phyloP scores from a whole-genome alignment of 1,140 invertebrate genomes.

The Ganaspis sp. region DNA sequence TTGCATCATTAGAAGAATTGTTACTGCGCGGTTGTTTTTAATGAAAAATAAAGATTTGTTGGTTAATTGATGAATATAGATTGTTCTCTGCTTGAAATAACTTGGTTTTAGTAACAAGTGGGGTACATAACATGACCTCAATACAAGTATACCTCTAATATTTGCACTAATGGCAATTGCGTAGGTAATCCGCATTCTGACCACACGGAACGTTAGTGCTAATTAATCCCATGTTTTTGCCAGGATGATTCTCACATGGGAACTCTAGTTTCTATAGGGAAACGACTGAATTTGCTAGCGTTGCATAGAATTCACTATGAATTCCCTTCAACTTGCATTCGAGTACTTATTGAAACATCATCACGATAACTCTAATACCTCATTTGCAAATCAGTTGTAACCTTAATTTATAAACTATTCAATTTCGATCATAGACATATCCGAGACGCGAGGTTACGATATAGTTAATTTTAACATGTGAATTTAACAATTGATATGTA shows the following conservation, averaged over 20 bases:
- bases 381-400: neutral
- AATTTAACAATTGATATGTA: no score
- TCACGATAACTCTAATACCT: neutral
- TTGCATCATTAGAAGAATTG: no score
- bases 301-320: neutral
- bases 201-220: conserved; percentile 19
- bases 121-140: neutral
- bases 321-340: neutral
- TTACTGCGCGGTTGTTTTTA: no score
- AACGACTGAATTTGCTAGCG: conserved; percentile 9
- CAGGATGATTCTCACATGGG: conserved; percentile 17
- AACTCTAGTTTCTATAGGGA: conserved; percentile 14
- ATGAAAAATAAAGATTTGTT: no score
- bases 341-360: neutral
- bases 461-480: no score
- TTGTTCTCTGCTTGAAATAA: neutral
- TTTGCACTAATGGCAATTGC: conserved; percentile 28
- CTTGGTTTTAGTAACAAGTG: conserved; percentile 6
- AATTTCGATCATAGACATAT: no score
- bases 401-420: no score
- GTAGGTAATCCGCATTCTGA: conserved; percentile 12
- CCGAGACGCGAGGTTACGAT: no score
- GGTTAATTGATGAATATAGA: neutral
- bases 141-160: neutral
- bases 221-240: conserved; percentile 29